These are phyloP conservation scores for Cylloceria caligata DNA, from an alignment of 2,888 invertebrate species.

Conservation along the genomic window DNA sequence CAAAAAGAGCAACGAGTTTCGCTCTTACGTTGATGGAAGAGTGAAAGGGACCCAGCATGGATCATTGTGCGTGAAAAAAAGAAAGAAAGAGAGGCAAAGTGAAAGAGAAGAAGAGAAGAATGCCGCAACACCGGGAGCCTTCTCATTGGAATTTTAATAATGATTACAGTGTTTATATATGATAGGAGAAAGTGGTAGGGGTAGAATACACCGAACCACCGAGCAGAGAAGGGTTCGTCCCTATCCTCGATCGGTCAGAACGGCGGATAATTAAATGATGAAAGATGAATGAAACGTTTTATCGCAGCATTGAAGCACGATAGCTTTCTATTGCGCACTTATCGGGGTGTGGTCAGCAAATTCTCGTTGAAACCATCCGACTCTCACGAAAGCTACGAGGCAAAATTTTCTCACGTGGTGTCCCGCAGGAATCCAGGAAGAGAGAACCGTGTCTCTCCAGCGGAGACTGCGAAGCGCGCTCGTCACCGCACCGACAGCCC, in stretches of 20 bases:
- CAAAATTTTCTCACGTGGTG: slow-evolving; percentile 37
- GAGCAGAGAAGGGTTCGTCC: not conserved
- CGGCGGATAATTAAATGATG: slow-evolving; percentile 18
- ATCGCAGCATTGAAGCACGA: slow-evolving; percentile 6
- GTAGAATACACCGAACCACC: not conserved
- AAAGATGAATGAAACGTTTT: slow-evolving; percentile 20
- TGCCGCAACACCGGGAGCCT: slow-evolving; percentile 83
- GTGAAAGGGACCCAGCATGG: slow-evolving; percentile 27
- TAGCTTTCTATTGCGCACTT: slow-evolving; percentile 21
- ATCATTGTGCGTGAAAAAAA: slow-evolving; percentile 61
- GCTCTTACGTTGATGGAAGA: slow-evolving; percentile 53
- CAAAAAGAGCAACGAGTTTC: slow-evolving; percentile 71
- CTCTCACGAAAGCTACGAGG: slow-evolving; percentile 34
- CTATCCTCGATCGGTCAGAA: not conserved
- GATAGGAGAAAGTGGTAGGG: slow-evolving; percentile 69
- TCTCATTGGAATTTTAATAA: slow-evolving; percentile 84
- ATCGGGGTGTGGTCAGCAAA: slow-evolving; percentile 19
- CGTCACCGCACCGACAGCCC: slow-evolving; percentile 73
- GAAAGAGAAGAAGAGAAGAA: slow-evolving; percentile 69
- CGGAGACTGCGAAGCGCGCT: slow-evolving; percentile 55
- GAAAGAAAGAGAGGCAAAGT: slow-evolving; percentile 58
- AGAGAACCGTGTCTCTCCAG: slow-evolving; percentile 66
- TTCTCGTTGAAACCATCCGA: slow-evolving; percentile 5
- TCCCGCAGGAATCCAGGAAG: slow-evolving; percentile 77
- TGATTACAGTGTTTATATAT: slow-evolving; percentile 84